Evolutionary conservation across 1,140 invertebrate genomes (phyloP).

Genomic region (Ceratitis capitata): DNA sequence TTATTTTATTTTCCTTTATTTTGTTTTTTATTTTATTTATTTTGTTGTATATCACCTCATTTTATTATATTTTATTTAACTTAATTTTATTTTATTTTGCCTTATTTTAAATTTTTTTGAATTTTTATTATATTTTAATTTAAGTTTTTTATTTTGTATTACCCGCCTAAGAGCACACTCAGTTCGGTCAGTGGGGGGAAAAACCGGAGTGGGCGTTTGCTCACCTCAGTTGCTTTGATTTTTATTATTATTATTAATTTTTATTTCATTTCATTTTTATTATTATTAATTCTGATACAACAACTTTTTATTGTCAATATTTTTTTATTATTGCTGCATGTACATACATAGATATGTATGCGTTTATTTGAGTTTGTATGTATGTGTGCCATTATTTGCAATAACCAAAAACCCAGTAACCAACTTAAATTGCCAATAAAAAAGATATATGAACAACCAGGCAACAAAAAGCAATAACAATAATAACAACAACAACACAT

Average conservation of each 20-base stretch:
- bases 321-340: background rate
- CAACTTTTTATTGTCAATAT: conserved; percentile 1
- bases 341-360: background rate
- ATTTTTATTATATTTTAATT: no score
- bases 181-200: no score
- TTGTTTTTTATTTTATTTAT: no score
- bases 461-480: background rate
- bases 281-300: background rate
- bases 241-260: background rate
- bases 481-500: background rate
- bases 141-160: no score
- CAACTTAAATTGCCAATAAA: conserved; percentile 16
- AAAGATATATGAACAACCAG: background rate
- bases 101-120: no score
- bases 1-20: no score
- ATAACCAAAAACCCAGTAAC: conserved; percentile 29
- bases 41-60: no score
- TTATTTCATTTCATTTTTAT: background rate
- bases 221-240: conserved; percentile 15
- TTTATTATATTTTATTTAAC: no score
- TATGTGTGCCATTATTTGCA: background rate
- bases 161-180: no score
- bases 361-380: background rate
- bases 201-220: background rate
- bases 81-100: no score